Evolutionary conservation across 1,140 invertebrate species (phyloP).

Genomic region (Drosophila erecta): DNA sequence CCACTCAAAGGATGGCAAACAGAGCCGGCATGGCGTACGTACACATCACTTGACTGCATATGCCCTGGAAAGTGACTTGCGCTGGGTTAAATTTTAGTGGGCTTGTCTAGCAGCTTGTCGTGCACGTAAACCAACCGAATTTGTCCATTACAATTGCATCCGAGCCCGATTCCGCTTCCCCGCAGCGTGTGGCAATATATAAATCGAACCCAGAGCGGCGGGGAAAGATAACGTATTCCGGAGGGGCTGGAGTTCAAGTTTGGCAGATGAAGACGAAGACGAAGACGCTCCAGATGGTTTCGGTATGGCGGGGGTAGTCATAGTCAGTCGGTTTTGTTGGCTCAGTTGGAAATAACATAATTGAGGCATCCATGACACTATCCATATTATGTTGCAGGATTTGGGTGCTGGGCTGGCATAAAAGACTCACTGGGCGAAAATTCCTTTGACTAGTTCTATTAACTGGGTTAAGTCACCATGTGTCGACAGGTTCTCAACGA

Average conservation of each 20-base stretch:
- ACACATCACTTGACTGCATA: constrained; percentile 32
- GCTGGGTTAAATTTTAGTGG: neutral
- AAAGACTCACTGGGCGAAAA: neutral
- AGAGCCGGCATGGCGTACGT: constrained; percentile 1
- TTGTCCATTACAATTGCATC: constrained; percentile 43
- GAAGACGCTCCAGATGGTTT: neutral
- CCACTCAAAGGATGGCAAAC: constrained; percentile 37
- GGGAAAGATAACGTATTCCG: constrained; percentile 14
- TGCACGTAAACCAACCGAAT: constrained; percentile 45
- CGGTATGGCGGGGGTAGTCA: too few relatives aligned
- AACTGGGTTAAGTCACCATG: neutral
- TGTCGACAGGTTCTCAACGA: neutral
- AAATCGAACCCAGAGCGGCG: constrained; percentile 19
- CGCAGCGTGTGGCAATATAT: constrained; percentile 29
- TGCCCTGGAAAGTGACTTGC: constrained; percentile 28
- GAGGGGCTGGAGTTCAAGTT: constrained; percentile 18
- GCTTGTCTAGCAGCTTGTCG: constrained; percentile 23
- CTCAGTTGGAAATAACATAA: constrained; percentile 8
- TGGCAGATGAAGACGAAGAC: constrained; percentile 1
- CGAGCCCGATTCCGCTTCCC: constrained; percentile 24
- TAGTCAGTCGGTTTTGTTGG: neutral
- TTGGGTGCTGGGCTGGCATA: neutral
- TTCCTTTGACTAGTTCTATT: neutral
- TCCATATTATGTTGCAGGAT: constrained; percentile 4
- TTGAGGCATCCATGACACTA: constrained; percentile 5